A percentile compares a stretch with the other conserved stretches of the same genome.
phyloP scores from a whole-genome alignment of 2,797 vertebrate genomes.

The Artibeus lituratus region DNA sequence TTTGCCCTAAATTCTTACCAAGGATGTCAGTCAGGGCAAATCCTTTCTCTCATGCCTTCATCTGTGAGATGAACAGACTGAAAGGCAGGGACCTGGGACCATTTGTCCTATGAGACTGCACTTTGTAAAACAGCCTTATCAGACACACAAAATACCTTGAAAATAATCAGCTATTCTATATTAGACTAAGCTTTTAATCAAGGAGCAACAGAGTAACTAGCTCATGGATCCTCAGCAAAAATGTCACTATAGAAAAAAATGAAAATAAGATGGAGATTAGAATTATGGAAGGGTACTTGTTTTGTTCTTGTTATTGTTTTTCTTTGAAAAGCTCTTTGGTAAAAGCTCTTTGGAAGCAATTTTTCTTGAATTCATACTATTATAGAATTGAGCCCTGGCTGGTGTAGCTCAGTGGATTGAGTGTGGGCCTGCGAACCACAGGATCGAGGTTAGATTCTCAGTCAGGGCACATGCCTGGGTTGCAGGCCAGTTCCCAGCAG shows the following conservation, averaged over 20 bases:
- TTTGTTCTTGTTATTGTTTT: not conserved
- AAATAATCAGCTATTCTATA: not conserved
- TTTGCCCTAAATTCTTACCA: not conserved
- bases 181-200: not conserved
- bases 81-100: not conserved
- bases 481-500: too few relatives aligned
- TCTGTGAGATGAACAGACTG: not conserved
- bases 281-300: not conserved
- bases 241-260: not conserved
- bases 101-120: not conserved
- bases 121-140: not conserved
- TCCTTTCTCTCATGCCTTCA: not conserved
- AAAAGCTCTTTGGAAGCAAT: not conserved
- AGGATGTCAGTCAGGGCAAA: not conserved
- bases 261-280: not conserved
- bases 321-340: not conserved
- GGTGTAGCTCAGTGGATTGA: too few relatives aligned
- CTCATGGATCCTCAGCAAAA: not conserved
- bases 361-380: not conserved
- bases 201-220: not conserved
- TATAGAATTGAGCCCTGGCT: not conserved
- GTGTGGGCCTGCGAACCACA: too few relatives aligned
- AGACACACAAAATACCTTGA: not conserved
- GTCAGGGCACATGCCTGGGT: too few relatives aligned
- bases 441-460: too few relatives aligned